Conservation (phyloP, 2,113 vertebrate species). For the Tinamus guttatus region DNA sequence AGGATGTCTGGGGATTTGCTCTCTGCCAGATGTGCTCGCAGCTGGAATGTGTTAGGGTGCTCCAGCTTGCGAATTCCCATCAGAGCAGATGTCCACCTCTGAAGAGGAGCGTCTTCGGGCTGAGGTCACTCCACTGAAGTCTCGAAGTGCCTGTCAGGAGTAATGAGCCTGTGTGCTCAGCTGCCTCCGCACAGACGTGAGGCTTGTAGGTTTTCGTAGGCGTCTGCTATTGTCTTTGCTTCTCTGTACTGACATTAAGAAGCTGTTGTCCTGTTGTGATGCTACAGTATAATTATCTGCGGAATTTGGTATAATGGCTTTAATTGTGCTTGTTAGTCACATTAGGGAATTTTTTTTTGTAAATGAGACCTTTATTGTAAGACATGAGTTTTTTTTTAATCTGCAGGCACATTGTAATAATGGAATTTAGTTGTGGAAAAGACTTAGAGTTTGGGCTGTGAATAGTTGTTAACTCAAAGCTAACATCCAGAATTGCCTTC, state of each 20-base stretch:
- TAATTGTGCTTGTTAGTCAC: background rate
- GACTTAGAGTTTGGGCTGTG: background rate
- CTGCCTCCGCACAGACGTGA: fast-evolving
- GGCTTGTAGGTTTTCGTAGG: background rate
- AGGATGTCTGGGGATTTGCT: fast-evolving
- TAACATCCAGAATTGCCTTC: background rate
- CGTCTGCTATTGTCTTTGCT: background rate
- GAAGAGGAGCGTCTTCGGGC: background rate
- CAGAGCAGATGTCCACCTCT: background rate
- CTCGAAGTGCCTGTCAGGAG: background rate
- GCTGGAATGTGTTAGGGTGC: background rate
- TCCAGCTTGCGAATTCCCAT: background rate
- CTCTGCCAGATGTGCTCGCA: background rate
- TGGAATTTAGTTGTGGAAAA: background rate
- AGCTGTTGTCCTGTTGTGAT: background rate
- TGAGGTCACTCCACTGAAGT: background rate
- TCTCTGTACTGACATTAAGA: background rate
- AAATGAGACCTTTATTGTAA: background rate
- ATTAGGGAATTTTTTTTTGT: background rate
- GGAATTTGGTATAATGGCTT: background rate
- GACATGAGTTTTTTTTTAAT: background rate
- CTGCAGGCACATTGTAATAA: background rate
- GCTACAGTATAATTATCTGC: background rate
- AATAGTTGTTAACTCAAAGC: background rate
- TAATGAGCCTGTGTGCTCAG: fast-evolving